Conservation (phyloP, 2,797 vertebrate genomes). For the Rachycentron canadum region DNA sequence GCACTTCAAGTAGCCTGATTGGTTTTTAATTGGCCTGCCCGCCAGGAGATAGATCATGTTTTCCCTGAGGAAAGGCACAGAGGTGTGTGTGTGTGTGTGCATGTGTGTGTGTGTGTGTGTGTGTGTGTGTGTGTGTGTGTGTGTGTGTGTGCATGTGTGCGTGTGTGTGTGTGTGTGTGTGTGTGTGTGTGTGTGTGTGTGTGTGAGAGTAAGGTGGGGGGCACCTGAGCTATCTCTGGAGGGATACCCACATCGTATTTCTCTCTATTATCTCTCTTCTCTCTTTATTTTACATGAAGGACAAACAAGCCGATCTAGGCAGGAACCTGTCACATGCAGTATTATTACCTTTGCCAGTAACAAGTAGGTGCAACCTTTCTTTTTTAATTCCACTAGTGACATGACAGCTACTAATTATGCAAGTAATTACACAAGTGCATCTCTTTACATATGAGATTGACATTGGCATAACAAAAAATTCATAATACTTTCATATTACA, state of each 20-base stretch:
- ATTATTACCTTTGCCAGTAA: background rate
- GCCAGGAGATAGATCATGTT: slow-evolving; percentile 87
- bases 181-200: slow-evolving; percentile 52
- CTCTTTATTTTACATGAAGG: slow-evolving; percentile 5
- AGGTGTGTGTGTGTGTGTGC: slow-evolving; percentile 54
- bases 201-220: slow-evolving; percentile 30
- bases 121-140: no score
- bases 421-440: background rate
- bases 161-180: no score
- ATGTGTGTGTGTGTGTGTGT: slow-evolving; percentile 38
- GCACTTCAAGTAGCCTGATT: slow-evolving; percentile 85
- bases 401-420: slow-evolving; percentile 12
- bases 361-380: background rate
- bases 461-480: background rate
- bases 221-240: slow-evolving; percentile 40
- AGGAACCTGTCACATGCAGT: background rate
- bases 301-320: background rate
- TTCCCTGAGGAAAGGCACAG: slow-evolving; percentile 70
- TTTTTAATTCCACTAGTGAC: background rate
- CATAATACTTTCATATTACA: background rate
- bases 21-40: slow-evolving; percentile 89
- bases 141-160: slow-evolving; percentile 43
- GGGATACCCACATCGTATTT: slow-evolving; percentile 56
- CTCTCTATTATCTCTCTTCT: background rate
- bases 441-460: background rate